Base-by-base conservation (phyloP, 2,113 vertebrate genomes). In the Oreocharis arfaki region DNA sequence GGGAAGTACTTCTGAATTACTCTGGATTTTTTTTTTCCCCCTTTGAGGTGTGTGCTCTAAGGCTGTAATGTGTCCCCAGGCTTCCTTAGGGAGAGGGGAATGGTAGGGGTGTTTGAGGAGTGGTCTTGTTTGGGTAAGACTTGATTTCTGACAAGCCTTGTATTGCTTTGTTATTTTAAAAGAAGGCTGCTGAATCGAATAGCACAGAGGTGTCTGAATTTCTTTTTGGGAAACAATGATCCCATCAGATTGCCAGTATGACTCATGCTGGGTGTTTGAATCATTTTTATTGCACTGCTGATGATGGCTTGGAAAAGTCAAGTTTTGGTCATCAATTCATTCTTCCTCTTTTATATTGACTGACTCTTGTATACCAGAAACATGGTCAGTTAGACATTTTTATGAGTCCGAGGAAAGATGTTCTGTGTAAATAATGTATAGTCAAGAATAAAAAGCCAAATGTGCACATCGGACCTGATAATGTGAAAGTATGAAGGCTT, bases 211-310 rank as follows among this genome's bases (percentile, higher is more conserved):
- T 41, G 87, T 92, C 74, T 84, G n/a, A 50, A 6, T 11, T 90
- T 84, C 37, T 95, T 93, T 94, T 74, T 76, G 71, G 91, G 93
- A 96, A 96, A 90, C 84, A 92, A 74, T 96, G 93, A 97, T 92
- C 84, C 95, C 81, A 95, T 96, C 88, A 89, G 85, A 88, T 94
- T 96, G 90, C 90, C 84, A 76, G 73, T 27, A 64, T 97, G 95
- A 97, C 64, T 97, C 93, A 95, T 75, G 55, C 68, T 94, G 93
- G 84, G 44, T n/a, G 80, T 69, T 84, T 97, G 93, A 95, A 94
- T 97, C 95, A 97, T 96, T 97, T 97, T 97, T 97, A 97, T 95
- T 95, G 65, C 76, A 33, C 71, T 79, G 73, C n/a, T 92, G 90
- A 23, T 90, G 86, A 80, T 97, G 89, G 78, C 85, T 71, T 73